Conservation (phyloP, 2,888 invertebrate species). For the Tuta absoluta region DNA sequence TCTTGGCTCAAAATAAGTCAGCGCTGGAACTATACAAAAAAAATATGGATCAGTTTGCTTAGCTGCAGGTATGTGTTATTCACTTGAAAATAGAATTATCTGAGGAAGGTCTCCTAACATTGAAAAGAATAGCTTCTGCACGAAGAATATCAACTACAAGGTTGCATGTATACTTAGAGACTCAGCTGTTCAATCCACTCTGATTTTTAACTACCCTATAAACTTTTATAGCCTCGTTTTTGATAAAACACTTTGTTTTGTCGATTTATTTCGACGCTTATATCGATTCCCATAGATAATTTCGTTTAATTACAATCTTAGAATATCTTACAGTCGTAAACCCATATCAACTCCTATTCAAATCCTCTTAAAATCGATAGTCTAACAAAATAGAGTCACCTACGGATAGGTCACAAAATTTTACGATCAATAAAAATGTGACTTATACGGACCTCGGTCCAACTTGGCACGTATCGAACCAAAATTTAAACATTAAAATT, state of each 20-base stretch:
- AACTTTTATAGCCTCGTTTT: slow-evolving; percentile 27
- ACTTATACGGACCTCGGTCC: slow-evolving; percentile 63
- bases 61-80: too few relatives aligned
- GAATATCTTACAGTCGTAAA: slow-evolving; percentile 48
- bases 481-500: slow-evolving; percentile 69
- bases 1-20: too few relatives aligned
- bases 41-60: too few relatives aligned
- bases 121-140: too few relatives aligned
- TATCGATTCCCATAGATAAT: slow-evolving; percentile 27
- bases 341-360: slow-evolving; percentile 48
- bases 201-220: slow-evolving; percentile 25
- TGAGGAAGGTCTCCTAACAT: too few relatives aligned
- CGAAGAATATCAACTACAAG: background rate
- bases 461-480: slow-evolving; percentile 60
- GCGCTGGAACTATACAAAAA: too few relatives aligned
- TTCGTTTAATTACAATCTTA: slow-evolving; percentile 41
- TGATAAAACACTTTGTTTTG: slow-evolving; percentile 25
- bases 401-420: slow-evolving; percentile 70
- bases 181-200: slow-evolving; percentile 11
- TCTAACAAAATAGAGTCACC: slow-evolving; percentile 59
- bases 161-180: background rate
- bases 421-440: slow-evolving; percentile 76
- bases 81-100: too few relatives aligned
- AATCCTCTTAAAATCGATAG: slow-evolving; percentile 54
- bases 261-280: slow-evolving; percentile 23